Base-by-base conservation (phyloP, 2,113 vertebrate genomes). In the Hippopotamus amphibius region DNA sequence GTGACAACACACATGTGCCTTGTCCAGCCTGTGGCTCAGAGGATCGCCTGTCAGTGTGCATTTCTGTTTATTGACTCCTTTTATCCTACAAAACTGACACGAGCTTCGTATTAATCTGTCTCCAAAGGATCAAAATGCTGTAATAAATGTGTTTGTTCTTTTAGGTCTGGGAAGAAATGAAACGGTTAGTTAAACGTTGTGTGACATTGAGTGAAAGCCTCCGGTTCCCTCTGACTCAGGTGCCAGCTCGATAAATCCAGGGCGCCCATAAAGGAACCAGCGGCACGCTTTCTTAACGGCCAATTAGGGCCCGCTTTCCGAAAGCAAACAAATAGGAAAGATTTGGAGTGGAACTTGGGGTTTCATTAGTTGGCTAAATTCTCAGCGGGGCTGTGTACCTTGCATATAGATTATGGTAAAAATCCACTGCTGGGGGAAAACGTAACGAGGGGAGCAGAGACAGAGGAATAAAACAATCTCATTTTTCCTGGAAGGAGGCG, bases 61-160 rank as follows among this genome's bases (percentile, higher is more conserved):
- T 81, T 98, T 97, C 97, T 97, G 96, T 98, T 98, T 98, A 99
- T 98, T 97, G 98, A 96, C 89, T 98, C 97, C 82, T 98, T 98
- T 98, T 97, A 98, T 99, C 98, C 98, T 77, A 88, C 94, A 97
- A 96, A 98, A 97, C 97, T 98, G 98, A 98, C 98, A 98, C 33
- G 28, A 89, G 59, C 37, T 91, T 96, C 97, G 97, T 98, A 98
- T 98, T 98, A 98, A 98, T 98, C 98, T 98, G 98, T 97, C 98
- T 98, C 98, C 96, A 26, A 97, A 98, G 98, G 97, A 98, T 97
- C 98, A 97, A 96, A 98, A 98, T 96, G 71, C 97, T 98, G 96
- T 98, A 98, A 98, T 98, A 98, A 98, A 98, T 97, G 97, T 66
- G 87, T 87, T 92, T 46, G 96, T 97, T 97, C 92, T 95, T 96